Evolutionary conservation across 2,888 invertebrate genomes (phyloP).

Genomic region (Frankliniella intonsa): DNA sequence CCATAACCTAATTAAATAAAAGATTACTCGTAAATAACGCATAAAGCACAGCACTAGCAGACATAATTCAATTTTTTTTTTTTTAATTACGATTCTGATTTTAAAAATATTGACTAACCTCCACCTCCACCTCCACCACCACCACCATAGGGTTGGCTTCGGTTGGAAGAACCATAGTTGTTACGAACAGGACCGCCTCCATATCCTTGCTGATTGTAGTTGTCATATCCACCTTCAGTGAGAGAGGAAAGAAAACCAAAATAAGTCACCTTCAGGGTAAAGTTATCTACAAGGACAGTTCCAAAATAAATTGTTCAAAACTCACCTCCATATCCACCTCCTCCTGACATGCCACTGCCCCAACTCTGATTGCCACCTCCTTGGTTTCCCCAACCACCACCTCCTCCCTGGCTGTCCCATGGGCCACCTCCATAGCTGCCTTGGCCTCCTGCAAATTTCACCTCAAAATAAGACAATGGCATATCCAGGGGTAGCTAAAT

Average conservation of each 20-base stretch:
- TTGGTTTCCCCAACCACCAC: not conserved
- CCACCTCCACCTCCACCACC: not conserved
- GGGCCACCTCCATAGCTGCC: not conserved
- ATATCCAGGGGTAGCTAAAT: not conserved
- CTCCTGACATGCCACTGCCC: not conserved
- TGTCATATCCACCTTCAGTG: not conserved
- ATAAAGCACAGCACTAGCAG: not conserved
- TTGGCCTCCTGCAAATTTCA: not conserved
- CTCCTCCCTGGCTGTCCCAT: not conserved
- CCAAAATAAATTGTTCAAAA: not conserved
- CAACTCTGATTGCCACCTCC: not conserved
- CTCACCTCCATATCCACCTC: not conserved
- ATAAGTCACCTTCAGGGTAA: not conserved
- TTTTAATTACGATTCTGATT: not conserved
- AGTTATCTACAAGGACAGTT: not conserved
- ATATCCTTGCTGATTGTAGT: not conserved
- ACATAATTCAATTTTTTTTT: not conserved
- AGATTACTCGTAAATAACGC: not conserved
- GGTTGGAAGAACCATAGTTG: slow-evolving; percentile 9
- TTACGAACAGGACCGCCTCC: not conserved
- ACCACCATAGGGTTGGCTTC: slow-evolving; percentile 3
- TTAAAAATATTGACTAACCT: not conserved
- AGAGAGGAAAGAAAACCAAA: not conserved
- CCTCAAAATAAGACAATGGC: not conserved
- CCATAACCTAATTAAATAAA: not conserved